Evolutionary conservation across 2,888 invertebrate genomes (phyloP), one percentile per base, ranked within the genome.

Genomic region (Onchidella celtica): DNA sequence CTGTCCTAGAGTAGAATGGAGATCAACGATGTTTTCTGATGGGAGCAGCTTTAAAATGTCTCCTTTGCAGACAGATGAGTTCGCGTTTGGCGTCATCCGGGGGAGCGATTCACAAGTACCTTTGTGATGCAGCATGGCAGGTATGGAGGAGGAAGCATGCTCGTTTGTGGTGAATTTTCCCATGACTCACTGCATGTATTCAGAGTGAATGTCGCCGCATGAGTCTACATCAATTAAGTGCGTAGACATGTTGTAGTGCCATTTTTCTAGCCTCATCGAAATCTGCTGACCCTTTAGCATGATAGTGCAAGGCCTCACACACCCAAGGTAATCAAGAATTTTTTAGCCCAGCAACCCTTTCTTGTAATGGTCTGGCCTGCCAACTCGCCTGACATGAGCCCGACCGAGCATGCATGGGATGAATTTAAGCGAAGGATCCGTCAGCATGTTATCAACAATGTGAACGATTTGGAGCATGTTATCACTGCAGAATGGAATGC

Each of bases 81-180:
- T 65, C 47, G 66, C 24, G 47, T 59, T 24, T 76, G 76, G 40
- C n/a, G n/a, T 38, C 61, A 40, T 27, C 63, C 3, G 17, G 74
- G 61, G 27, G 61, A 74, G 27, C 29, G 63, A 63, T 68, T 47
- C 47, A 47, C 68, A 21, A 17, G 29, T 55, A 55, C 68, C 2
- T 77, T 27, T 68, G 57, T 77, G 14, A 40, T 65, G 4, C 76
- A 65, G 55, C 76, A 77, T 27, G 40, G 34, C 66, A 65, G 27
- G 24, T 66, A 66, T 55, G 68, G 68, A n/a, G 68, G 76, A n/a
- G 76, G 59, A 66, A 57, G 68, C 24, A 17, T 77, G 21, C 68
- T 24, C 55, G 77, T 34, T 24, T 2, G 47, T 40, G 29, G 27
- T 76, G 66, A 21, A 40, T 65, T 65, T n/a, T 65, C 29, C 21